Evolutionary conservation across 1,140 invertebrate genomes (phyloP).

Genomic region (Reticulitermes speratus): DNA sequence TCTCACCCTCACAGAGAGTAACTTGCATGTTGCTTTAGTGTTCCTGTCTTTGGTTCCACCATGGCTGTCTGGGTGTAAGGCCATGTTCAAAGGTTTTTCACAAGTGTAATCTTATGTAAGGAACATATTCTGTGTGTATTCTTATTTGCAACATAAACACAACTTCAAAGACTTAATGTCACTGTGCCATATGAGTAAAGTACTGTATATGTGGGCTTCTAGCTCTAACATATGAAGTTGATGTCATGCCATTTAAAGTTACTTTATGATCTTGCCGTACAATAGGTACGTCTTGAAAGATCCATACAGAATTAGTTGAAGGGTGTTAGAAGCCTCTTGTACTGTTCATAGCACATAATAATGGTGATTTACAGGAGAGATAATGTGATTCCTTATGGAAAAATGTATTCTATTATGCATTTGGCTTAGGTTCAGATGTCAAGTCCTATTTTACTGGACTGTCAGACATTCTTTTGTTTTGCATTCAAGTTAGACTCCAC

Average conservation of each 20-base stretch:
- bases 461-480: neutral
- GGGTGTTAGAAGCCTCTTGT: neutral
- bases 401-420: neutral
- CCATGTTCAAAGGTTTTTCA: too few relatives aligned
- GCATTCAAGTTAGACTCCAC: neutral
- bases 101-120: neutral
- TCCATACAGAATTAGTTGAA: neutral
- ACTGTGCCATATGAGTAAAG: neutral
- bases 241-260: neutral
- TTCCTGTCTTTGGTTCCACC: neutral
- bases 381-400: too few relatives aligned
- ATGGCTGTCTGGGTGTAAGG: neutral
- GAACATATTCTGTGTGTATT: neutral
- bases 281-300: neutral
- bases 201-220: neutral
- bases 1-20: constrained; percentile 20
- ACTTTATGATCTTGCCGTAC: neutral
- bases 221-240: neutral
- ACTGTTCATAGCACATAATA: neutral
- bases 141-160: neutral
- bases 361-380: neutral
- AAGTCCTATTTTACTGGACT: neutral
- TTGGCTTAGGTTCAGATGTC: neutral
- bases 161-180: neutral
- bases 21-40: neutral